phyloP scores from a whole-genome alignment of 2,888 invertebrate genomes.

The Parnassius apollo region DNA sequence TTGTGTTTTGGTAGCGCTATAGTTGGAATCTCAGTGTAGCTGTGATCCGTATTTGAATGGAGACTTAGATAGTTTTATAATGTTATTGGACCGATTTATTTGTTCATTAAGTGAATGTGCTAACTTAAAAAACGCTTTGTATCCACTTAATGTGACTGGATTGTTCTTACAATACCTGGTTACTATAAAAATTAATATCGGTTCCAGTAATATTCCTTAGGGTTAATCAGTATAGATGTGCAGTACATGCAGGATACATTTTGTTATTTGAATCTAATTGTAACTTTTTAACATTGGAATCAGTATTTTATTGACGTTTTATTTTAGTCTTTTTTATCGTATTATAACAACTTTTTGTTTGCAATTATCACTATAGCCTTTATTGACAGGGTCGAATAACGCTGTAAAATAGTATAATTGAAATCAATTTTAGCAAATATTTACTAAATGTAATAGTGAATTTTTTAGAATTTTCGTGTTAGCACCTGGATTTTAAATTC shows the following conservation, averaged over 20 bases:
- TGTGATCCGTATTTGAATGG: slow-evolving; percentile 28
- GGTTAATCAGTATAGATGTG: slow-evolving; percentile 6
- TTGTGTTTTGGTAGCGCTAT: slow-evolving; percentile 20
- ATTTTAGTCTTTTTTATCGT: slow-evolving; percentile 37
- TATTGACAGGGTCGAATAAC: slow-evolving; percentile 75
- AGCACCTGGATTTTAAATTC: slow-evolving; percentile 65
- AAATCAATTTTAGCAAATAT: slow-evolving; percentile 70
- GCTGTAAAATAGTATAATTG: slow-evolving; percentile 68
- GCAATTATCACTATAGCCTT: slow-evolving; percentile 55
- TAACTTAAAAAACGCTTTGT: slow-evolving; percentile 14
- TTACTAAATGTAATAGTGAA: slow-evolving; percentile 65
- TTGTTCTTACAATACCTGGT: slow-evolving; percentile 10
- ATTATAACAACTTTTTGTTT: slow-evolving; percentile 30
- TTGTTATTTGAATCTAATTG: slow-evolving; percentile 19
- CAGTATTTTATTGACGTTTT: background rate
- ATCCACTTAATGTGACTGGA: slow-evolving; percentile 18
- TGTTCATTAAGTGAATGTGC: slow-evolving; percentile 3
- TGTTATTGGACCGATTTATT: slow-evolving; percentile 17
- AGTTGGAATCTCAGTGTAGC: slow-evolving; percentile 36
- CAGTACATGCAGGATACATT: slow-evolving; percentile 3
- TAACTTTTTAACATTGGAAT: slow-evolving; percentile 35
- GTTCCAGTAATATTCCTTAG: slow-evolving; percentile 6
- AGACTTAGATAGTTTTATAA: slow-evolving; percentile 25
- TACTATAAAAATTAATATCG: slow-evolving; percentile 9
- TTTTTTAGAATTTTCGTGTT: slow-evolving; percentile 64